Conservation (phyloP, 2,113 vertebrate genomes). For the Dolichotis patagonum region DNA sequence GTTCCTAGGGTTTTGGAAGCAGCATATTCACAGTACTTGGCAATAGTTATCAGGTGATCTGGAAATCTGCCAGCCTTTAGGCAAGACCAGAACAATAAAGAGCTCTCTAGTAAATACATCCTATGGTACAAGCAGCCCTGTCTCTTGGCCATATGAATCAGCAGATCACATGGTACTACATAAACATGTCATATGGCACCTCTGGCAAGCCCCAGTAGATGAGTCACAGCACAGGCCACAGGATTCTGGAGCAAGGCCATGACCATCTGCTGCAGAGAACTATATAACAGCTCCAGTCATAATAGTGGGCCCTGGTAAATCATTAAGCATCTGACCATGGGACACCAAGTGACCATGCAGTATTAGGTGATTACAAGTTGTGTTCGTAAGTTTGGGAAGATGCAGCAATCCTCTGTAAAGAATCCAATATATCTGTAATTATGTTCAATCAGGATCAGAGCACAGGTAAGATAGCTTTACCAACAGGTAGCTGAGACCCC, state of each 20-base stretch:
- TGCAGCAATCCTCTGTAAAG: background rate
- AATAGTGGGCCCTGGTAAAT: background rate
- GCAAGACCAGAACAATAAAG: background rate
- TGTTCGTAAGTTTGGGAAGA: background rate
- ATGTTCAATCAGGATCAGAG: background rate
- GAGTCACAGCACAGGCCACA: background rate
- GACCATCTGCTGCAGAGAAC: background rate
- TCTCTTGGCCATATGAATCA: background rate
- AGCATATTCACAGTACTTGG: background rate
- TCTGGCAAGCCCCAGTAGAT: background rate
- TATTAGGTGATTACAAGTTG: background rate
- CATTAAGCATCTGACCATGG: background rate
- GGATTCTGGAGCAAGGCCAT: constrained; percentile 8
- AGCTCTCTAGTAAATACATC: background rate
- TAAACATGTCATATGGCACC: background rate
- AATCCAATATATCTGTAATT: background rate
- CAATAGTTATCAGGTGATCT: background rate
- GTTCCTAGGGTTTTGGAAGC: background rate
- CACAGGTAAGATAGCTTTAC: background rate
- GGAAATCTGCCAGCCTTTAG: background rate
- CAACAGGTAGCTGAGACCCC: background rate
- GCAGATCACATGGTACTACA: background rate
- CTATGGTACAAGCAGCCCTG: background rate
- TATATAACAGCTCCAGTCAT: background rate
- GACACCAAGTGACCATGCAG: background rate